Conservation (phyloP, 1,140 invertebrate genomes). For the Orchestia grillus region DNA sequence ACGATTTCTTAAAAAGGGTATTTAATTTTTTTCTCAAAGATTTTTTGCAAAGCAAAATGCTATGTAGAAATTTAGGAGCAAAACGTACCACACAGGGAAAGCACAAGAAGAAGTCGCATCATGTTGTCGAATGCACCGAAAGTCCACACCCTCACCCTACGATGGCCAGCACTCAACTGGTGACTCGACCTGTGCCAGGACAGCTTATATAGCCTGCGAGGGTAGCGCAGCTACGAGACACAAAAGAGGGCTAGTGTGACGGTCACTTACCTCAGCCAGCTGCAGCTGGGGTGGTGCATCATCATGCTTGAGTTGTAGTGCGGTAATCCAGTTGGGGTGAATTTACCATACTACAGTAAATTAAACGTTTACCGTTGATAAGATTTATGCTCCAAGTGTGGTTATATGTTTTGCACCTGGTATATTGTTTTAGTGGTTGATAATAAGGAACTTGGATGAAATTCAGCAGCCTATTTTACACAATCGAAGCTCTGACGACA, state of each 20-base stretch:
- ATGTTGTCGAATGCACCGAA: conserved; percentile 17
- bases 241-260: conserved; percentile 8
- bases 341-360: background rate
- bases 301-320: background rate
- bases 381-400: background rate
- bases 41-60: background rate
- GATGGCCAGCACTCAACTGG: conserved; percentile 46
- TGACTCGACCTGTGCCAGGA: background rate
- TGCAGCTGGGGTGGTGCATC: no score
- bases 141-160: background rate
- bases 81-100: conserved; percentile 42
- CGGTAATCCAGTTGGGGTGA: background rate
- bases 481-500: no score
- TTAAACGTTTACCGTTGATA: background rate
- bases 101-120: conserved; percentile 20
- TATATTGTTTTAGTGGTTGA: background rate
- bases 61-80: background rate
- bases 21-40: no score
- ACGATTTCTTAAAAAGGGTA: no score
- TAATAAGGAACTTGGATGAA: no score
- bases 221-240: background rate
- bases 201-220: background rate
- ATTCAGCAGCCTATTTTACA: no score
- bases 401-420: background rate
- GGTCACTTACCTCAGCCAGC: background rate